phyloP scores from a whole-genome alignment of 2,797 vertebrate species.

The Myoxocephalus aenaeus region DNA sequence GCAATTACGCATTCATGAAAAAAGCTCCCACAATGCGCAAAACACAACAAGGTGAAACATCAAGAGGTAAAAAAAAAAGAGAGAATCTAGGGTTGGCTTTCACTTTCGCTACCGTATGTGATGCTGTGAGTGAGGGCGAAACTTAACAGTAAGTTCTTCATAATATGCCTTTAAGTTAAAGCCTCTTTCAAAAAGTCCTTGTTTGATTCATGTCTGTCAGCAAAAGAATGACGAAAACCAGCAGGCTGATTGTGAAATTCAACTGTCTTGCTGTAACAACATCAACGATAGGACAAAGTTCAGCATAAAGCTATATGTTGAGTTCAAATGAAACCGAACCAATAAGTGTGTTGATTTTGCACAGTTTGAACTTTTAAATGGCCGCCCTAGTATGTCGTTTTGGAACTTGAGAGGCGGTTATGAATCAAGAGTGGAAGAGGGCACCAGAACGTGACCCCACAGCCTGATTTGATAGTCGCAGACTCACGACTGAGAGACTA shows the following conservation, averaged over 20 bases:
- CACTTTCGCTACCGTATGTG: neutral
- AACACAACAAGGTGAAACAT: neutral
- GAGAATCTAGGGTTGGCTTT: neutral
- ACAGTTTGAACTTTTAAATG: neutral
- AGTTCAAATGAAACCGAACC: neutral
- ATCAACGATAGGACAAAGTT: neutral
- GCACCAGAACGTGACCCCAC: neutral
- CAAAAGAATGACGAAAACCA: neutral
- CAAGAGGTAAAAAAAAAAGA: neutral
- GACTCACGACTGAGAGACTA: slow-evolving; percentile 17
- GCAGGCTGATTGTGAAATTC: neutral
- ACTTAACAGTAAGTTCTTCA: neutral
- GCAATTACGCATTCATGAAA: neutral
- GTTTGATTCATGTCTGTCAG: neutral
- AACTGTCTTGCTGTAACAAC: neutral
- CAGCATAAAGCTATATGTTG: neutral
- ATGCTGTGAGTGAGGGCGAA: neutral
- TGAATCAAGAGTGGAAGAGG: neutral
- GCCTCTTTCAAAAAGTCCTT: neutral
- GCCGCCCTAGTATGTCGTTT: too few relatives aligned
- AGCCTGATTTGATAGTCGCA: slow-evolving; percentile 33
- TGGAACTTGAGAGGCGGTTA: neutral
- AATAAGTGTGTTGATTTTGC: neutral
- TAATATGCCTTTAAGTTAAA: neutral
- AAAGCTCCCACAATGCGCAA: neutral